These are phyloP conservation scores for Platorchestia sp. DNA, from an alignment of 1,140 invertebrate genomes.

Conservation along the genomic window DNA sequence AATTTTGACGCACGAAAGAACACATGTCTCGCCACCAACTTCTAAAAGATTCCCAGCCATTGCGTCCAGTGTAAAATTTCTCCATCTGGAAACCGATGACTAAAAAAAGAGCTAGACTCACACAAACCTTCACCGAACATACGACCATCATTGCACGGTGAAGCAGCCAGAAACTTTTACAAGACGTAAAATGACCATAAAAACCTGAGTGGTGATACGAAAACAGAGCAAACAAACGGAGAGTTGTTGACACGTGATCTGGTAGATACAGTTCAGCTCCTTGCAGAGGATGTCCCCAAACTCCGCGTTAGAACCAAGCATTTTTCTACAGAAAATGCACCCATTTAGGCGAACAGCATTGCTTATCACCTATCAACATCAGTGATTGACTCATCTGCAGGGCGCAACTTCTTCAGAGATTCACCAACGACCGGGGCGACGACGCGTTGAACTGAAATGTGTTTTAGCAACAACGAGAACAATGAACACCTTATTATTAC, in stretches of 20 bases:
- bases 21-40: neutral
- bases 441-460: neutral
- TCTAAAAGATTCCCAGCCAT: neutral
- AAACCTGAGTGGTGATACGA: neutral
- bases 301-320: too few species aligned
- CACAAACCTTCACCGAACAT: neutral
- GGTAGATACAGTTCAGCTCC: neutral
- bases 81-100: neutral
- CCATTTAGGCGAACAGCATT: too few species aligned
- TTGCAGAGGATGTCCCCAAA: neutral
- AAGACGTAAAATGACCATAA: neutral
- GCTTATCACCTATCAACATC: too few species aligned
- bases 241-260: neutral
- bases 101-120: neutral
- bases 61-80: neutral
- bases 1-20: too few species aligned
- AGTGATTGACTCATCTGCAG: too few species aligned
- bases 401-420: neutral
- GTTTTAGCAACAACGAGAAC: neutral
- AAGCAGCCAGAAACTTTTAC: neutral
- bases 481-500: too few species aligned
- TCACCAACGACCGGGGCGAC: neutral
- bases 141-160: neutral
- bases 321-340: too few species aligned
- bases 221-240: neutral